Conservation (phyloP, 2,797 vertebrate genomes). For the Simalia tracyae region DNA sequence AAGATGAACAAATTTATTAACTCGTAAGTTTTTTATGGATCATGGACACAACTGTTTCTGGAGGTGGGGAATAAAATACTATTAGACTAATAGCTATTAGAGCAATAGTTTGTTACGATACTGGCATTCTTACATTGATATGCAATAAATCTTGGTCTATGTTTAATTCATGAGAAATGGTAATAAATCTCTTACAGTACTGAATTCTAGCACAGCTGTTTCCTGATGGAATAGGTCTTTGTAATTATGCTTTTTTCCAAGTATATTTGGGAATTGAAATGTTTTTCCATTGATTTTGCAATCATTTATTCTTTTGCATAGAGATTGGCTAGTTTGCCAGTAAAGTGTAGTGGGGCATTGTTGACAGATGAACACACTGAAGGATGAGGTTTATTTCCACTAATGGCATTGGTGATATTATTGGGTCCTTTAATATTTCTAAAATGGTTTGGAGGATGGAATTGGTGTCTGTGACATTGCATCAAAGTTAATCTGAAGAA, state of each 20-base stretch:
- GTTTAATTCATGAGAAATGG: background rate
- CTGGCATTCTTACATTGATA: background rate
- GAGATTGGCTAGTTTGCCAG: background rate
- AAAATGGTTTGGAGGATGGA: background rate
- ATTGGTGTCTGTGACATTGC: background rate
- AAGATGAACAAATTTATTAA: background rate
- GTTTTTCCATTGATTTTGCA: background rate
- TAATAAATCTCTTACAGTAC: background rate
- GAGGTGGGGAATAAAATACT: background rate
- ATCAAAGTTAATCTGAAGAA: background rate
- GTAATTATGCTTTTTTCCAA: background rate
- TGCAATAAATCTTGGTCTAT: background rate
- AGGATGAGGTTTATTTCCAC: background rate
- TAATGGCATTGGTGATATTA: background rate
- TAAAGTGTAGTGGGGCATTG: background rate
- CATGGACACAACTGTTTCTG: background rate
- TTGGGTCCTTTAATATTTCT: background rate
- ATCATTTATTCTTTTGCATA: background rate
- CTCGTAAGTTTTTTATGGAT: background rate
- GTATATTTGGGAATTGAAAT: background rate
- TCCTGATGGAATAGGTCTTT: background rate
- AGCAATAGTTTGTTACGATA: background rate
- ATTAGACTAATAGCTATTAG: background rate
- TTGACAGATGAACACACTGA: background rate
- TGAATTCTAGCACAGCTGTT: background rate